phyloP scores from a whole-genome alignment of 2,888 invertebrate species.

The Schizaphis graminum region DNA sequence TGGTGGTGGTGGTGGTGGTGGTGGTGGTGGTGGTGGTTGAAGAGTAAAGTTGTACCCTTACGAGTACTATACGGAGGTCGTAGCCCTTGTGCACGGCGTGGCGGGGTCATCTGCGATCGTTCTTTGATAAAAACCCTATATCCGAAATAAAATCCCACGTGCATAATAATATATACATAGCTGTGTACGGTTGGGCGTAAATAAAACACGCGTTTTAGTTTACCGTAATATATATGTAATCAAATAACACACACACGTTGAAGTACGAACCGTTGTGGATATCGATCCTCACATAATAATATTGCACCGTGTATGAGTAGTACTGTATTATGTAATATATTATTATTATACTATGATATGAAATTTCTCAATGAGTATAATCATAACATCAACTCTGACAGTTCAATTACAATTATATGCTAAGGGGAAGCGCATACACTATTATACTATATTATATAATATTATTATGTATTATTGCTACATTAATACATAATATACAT shows the following conservation, averaged over 20 bases:
- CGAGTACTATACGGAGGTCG: not conserved
- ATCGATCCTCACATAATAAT: not conserved
- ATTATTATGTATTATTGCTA: not conserved
- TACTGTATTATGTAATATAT: not conserved
- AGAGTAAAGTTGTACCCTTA: not conserved
- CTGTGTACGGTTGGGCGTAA: not conserved
- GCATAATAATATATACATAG: not conserved
- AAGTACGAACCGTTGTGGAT: not conserved
- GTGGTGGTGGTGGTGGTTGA: not conserved
- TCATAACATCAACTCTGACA: constrained; percentile 40
- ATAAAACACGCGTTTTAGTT: not conserved
- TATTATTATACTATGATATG: not conserved
- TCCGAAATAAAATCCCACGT: constrained; percentile 21
- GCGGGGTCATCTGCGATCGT: not conserved
- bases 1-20: not conserved
- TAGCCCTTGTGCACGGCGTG: not conserved
- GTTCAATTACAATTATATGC: constrained; percentile 34
- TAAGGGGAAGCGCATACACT: not conserved
- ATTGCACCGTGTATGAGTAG: not conserved
- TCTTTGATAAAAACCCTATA: not conserved
- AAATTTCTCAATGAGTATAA: not conserved
- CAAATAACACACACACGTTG: not conserved
- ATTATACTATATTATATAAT: not conserved
- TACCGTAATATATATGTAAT: not conserved
- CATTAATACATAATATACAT: not conserved